Conservation (phyloP, 2,888 invertebrate species). For the Cryptocheilus praepositus region DNA sequence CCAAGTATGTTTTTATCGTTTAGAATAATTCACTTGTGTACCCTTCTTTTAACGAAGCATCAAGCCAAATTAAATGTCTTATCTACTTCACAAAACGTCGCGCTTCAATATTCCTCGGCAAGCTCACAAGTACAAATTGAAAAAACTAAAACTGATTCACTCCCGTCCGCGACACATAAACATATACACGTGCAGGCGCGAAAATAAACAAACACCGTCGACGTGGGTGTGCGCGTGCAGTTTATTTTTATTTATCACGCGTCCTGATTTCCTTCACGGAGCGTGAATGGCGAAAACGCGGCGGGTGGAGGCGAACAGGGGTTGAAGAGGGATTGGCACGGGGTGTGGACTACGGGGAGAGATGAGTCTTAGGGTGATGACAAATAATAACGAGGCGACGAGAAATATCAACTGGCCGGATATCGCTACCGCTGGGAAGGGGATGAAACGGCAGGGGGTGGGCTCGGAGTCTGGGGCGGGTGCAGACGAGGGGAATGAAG, state of each 20-base stretch:
- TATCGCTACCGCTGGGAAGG: slow-evolving; percentile 16
- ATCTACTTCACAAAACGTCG: no score
- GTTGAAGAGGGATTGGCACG: neutral
- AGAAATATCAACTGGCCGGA: slow-evolving; percentile 34
- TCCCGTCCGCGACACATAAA: no score
- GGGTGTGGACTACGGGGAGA: neutral
- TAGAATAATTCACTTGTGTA: no score
- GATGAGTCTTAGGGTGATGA: slow-evolving; percentile 47
- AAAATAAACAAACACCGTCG: neutral
- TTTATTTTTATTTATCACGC: slow-evolving; percentile 47
- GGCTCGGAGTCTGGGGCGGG: neutral
- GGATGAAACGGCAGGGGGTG: neutral
- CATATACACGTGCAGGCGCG: neutral
- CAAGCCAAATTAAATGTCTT: no score
- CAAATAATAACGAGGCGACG: slow-evolving; percentile 65
- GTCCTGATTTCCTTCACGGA: slow-evolving; percentile 23
- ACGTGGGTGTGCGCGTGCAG: neutral
- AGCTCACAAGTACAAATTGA: no score
- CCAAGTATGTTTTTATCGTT: no score
- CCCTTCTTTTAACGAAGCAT: no score
- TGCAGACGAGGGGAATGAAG: slow-evolving; percentile 17
- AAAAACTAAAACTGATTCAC: no score
- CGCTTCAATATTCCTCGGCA: no score
- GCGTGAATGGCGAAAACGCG: slow-evolving; percentile 15
- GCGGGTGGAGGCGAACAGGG: slow-evolving; percentile 4